These are phyloP conservation scores for Tadarida brasiliensis DNA, from an alignment of 2,797 vertebrate species.

Conservation along the genomic window DNA sequence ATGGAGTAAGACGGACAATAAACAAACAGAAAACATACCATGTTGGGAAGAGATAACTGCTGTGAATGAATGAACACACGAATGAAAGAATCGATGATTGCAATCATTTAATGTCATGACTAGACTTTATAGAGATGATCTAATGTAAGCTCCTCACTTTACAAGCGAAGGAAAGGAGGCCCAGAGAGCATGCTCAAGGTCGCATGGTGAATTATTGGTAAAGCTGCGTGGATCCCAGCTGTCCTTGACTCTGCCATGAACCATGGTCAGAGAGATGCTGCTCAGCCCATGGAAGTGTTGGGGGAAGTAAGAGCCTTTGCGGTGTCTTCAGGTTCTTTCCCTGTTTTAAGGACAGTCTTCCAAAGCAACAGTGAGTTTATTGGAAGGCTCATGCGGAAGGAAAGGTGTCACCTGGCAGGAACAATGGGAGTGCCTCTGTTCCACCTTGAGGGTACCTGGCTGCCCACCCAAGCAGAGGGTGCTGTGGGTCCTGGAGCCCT, in stretches of 20 bases:
- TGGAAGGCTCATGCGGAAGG: background rate
- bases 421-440: background rate
- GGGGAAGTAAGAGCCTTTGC: background rate
- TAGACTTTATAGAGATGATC: conserved; percentile 3
- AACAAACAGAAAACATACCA: background rate
- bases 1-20: background rate
- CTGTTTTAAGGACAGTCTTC: background rate
- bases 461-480: background rate
- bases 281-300: background rate
- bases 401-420: background rate
- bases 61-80: background rate
- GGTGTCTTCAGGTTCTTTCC: background rate
- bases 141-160: background rate
- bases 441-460: background rate
- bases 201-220: conserved; percentile 6
- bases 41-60: background rate
- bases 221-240: conserved; percentile 46
- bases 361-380: background rate
- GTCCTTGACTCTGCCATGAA: background rate
- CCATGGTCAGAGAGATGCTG: background rate
- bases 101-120: background rate
- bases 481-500: background rate
- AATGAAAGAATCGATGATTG: background rate
- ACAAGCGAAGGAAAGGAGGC: conserved; percentile 29
- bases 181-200: conserved; percentile 34